Conservation (phyloP, 2,113 vertebrate genomes). For the Orycteropus afer region DNA sequence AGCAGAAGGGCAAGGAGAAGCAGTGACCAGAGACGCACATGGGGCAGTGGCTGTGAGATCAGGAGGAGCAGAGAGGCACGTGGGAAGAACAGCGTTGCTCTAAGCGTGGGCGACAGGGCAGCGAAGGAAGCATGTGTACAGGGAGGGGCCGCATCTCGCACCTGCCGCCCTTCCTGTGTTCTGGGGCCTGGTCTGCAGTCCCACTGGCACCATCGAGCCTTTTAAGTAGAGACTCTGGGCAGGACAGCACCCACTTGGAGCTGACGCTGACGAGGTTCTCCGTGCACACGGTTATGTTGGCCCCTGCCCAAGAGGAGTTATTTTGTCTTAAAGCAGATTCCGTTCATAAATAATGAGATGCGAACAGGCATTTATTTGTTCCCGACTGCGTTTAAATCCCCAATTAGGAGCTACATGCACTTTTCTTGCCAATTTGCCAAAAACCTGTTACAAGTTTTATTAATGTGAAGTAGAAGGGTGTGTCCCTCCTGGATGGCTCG, state of each 20-base stretch:
- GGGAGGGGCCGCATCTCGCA: background rate
- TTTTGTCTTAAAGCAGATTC: conserved; percentile 85
- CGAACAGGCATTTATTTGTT: conserved; percentile 90
- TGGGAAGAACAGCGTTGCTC: background rate
- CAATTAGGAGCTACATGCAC: conserved; percentile 87
- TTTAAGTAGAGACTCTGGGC: background rate
- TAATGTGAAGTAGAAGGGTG: conserved; percentile 83
- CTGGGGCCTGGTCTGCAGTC: background rate
- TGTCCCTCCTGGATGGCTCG: conserved; percentile 86
- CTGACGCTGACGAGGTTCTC: conserved; percentile 83
- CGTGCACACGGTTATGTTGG: conserved; percentile 82
- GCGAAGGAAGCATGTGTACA: accelerated
- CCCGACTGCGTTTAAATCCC: conserved; percentile 87
- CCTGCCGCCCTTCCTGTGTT: no score
- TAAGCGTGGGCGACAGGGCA: background rate
- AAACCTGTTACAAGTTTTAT: conserved; percentile 87
- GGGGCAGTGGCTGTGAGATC: background rate
- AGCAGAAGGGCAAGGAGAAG: background rate
- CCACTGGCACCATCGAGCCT: background rate
- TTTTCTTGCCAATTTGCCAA: conserved; percentile 87
- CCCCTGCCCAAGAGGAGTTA: conserved; percentile 84
- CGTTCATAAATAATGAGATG: conserved; percentile 88
- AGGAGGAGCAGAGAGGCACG: background rate
- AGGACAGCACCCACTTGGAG: conserved; percentile 51
- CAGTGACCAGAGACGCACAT: background rate